A percentile compares a stretch with the other conserved stretches of the same genome.
These are phyloP conservation scores for Meloidogyne chitwoodi DNA, from an alignment of 1,140 invertebrate species.

Conservation along the genomic window DNA sequence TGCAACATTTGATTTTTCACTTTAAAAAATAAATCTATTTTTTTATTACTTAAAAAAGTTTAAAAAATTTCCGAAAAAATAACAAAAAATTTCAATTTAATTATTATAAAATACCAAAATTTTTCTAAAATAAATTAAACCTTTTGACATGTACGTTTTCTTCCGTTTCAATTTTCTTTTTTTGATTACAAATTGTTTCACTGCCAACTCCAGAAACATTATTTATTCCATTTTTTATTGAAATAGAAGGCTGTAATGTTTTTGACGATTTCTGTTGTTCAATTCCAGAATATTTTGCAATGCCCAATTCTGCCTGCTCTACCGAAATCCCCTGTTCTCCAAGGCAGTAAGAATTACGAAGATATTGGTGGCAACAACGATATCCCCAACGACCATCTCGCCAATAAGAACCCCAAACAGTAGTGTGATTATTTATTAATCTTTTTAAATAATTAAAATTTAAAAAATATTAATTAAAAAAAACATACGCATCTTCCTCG, in stretches of 20 bases:
- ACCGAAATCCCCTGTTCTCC: slow-evolving; percentile 70
- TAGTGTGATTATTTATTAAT: slow-evolving; percentile 59
- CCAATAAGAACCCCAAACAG: slow-evolving; percentile 94
- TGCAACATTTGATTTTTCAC: not conserved
- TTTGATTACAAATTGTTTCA: not conserved
- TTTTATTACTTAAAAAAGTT: not conserved
- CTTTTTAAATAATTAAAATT: slow-evolving; percentile 28
- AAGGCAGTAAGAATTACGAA: slow-evolving; percentile 75
- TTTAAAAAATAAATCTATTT: not conserved
- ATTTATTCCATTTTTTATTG: not conserved
- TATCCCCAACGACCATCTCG: slow-evolving; percentile 85
- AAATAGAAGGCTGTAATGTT: not conserved
- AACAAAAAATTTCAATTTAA: not conserved
- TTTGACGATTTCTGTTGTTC: not conserved
- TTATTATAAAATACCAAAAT: too few species aligned
- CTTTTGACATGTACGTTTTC: not conserved
- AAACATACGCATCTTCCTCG: slow-evolving; percentile 74
- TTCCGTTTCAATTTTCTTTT: not conserved
- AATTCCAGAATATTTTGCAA: not conserved
- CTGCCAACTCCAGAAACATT: not conserved
- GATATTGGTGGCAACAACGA: slow-evolving; percentile 82
- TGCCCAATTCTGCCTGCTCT: slow-evolving; percentile 17
- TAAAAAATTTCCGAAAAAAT: not conserved
- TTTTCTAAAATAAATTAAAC: too few species aligned
- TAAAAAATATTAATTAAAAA: slow-evolving; percentile 12